Evolutionary conservation across 2,888 invertebrate genomes (phyloP).

Genomic region (Aleiodes alternator): DNA sequence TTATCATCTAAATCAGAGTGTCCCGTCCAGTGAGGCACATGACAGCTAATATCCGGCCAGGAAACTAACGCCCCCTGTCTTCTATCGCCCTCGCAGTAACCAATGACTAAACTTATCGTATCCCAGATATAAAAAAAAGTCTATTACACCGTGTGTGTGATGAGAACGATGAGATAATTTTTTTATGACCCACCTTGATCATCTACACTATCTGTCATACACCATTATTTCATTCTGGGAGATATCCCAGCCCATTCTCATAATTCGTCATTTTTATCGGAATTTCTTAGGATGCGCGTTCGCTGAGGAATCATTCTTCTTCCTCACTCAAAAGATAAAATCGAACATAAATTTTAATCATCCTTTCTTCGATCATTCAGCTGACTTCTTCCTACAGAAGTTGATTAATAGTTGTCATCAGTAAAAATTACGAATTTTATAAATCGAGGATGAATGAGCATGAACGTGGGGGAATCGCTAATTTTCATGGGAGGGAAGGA

Average conservation of each 20-base stretch:
- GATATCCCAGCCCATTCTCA: neutral
- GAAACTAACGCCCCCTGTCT: slow-evolving; percentile 70
- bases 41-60: slow-evolving; percentile 75
- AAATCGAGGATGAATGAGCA: no score
- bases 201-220: slow-evolving; percentile 48
- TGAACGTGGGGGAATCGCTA: no score
- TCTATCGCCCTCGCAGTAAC: slow-evolving; percentile 47
- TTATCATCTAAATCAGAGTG: slow-evolving; percentile 52
- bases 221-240: neutral
- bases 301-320: neutral
- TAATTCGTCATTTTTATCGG: slow-evolving; percentile 31
- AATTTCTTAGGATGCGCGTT: neutral
- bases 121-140: slow-evolving; percentile 65
- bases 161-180: slow-evolving; percentile 49
- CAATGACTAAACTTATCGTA: slow-evolving; percentile 64
- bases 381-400: neutral
- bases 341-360: neutral
- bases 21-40: slow-evolving; percentile 74
- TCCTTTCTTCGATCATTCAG: neutral
- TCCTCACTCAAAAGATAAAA: neutral
- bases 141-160: slow-evolving; percentile 57
- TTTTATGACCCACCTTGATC: slow-evolving; percentile 52
- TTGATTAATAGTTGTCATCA: neutral
- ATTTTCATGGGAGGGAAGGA: no score
- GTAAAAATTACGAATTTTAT: no score